Percentiles rank a stretch among this genome's conserved stretches.
Conservation (phyloP, 2,797 vertebrate genomes). For the Ctenosaura bakeri region DNA sequence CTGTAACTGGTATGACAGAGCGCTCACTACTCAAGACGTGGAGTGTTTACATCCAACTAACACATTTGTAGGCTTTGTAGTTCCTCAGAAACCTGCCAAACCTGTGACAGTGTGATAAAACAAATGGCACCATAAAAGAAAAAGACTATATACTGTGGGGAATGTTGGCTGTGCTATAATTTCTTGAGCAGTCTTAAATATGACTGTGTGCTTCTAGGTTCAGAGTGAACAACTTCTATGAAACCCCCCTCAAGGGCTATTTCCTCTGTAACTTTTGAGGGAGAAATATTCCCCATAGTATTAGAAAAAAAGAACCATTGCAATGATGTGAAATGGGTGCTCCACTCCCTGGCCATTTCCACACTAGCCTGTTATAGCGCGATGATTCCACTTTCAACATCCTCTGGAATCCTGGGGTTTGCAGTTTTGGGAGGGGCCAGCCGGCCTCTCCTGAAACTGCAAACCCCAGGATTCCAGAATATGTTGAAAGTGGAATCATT, state of each 20-base stretch:
- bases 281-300: background rate
- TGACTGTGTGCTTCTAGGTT: background rate
- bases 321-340: background rate
- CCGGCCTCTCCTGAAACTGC: no score
- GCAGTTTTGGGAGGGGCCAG: no score
- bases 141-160: background rate
- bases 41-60: background rate
- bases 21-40: background rate
- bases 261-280: background rate
- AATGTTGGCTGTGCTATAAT: background rate
- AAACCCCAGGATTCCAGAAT: no score
- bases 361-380: no score
- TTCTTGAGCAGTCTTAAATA: background rate
- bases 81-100: no score
- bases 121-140: background rate
- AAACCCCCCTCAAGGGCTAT: background rate
- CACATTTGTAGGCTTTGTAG: background rate
- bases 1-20: background rate
- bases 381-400: no score
- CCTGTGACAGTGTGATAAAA: background rate
- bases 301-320: background rate
- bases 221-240: no score
- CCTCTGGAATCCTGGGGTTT: no score
- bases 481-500: no score
- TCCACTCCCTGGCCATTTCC: background rate